Evolutionary conservation across 1,140 invertebrate genomes (phyloP), one percentile per base, ranked within the genome.

Genomic region (Maniola jurtina): DNA sequence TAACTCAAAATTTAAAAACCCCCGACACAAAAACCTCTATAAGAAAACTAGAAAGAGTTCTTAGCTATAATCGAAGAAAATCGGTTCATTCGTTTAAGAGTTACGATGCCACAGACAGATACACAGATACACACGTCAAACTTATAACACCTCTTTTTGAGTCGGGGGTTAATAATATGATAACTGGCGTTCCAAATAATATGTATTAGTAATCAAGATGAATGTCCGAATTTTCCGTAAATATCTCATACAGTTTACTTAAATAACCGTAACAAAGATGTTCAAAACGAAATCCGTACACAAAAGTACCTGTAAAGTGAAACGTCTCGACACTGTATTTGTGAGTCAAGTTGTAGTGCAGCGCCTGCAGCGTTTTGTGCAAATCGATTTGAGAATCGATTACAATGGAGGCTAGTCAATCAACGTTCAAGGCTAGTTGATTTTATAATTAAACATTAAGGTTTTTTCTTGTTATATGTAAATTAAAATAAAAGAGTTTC

Each of bases 291-390:
- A 45, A 45, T 61, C 57, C 45, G 67, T 67, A 68, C 45, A 67
- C 58, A 71, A 63, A 48, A 62, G 60, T 58, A 68, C 58, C 15
- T 60, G 59, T 66, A 67, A 73, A 73, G 70, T 75, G 74, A 74
- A 72, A 76, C 69, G 66, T 71, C 71, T 69, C 64, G 54, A 76
- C 72, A 70, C 70, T 70, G 68, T 76, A 76, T 77, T 75, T 76
- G 73, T 76, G 64, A 81, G 81, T 84, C 75, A 87, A 84, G 84
- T 76, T 71, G n/a, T 57, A 40, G 55, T 57, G 55, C 38, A 14
- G 55, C 14, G 35, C 34, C 16, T 8, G 8, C 8, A 13, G 15
- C 11, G 33, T 35, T 55, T 13, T 25, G 14, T 25, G 48, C 6
- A 7, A 25, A 50, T 50, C 48, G 48, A 50, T 25, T 50, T 16